Evolutionary conservation across 2,797 vertebrate genomes (phyloP), one percentile per base, ranked within the genome.

Genomic region (Ctenopoma kingsleyae): DNA sequence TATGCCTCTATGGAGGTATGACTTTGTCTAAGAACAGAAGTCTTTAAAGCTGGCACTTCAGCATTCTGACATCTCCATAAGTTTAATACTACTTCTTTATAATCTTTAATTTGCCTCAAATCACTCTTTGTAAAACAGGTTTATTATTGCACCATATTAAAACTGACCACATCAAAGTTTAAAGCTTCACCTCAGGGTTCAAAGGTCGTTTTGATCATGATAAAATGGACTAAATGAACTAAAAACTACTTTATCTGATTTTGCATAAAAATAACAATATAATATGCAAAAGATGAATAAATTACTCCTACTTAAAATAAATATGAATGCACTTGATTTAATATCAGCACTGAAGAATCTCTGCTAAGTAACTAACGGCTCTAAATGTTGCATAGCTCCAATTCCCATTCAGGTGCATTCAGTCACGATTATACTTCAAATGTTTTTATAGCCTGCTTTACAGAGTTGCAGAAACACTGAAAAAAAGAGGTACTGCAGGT

Each of bases 1-100:
- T 84, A 75, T 48, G 66, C 30, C 20, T 75, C 38, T 67, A 50
- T 13, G 19, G 43, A 27, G 61, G 76, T 72, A 85, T 43, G 60
- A 78, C 83, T n/a, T n/a, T 88, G 55, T 46, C 17, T 2, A 32
- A 78, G 19, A 68, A 76, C 48, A 55, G 63, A 74, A 38, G 38
- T 43, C 55, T 64, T 27, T 3, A 27, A 48, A 61, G 19, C 15
- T 23, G 5, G 2, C 7, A 58, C 67, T 38, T 64, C 50, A 40
- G 44, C 9, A 25, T 19, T 32, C 48, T 69, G 7, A 30, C 41
- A n/a, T 17, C 6, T 43, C 1, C 5, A 17, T 1, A 43, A 43
- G 1, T 7, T 5, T 13, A 16, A 32, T 8, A 68, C 1, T 41
- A 22, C 11, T 20, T 57, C 7, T 54, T 65, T 38, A 16, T 10